phyloP scores from a whole-genome alignment of 2,113 vertebrate genomes.

The Phaethon lepturus region DNA sequence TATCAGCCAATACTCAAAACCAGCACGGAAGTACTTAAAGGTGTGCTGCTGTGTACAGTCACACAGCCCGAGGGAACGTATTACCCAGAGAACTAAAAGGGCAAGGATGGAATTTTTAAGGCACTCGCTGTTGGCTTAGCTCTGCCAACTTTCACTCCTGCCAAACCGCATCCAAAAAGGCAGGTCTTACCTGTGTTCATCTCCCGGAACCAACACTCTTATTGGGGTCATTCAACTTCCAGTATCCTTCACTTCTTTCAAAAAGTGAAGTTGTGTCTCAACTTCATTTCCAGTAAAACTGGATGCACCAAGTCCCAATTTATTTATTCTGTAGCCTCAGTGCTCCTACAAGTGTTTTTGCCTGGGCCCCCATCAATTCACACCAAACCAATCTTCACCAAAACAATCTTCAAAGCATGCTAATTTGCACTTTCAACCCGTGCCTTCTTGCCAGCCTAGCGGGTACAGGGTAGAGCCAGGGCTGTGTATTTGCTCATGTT shows the following conservation, averaged over 20 bases:
- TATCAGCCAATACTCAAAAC: constrained; percentile 21
- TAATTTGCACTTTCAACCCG: not conserved
- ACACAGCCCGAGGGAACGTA: not conserved
- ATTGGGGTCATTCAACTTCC: not conserved
- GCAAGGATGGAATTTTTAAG: not conserved
- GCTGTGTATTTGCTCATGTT: not conserved
- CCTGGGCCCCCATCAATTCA: not conserved
- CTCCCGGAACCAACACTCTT: not conserved
- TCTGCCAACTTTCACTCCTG: not conserved
- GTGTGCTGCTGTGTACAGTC: not conserved
- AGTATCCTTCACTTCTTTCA: not conserved
- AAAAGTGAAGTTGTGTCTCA: not conserved
- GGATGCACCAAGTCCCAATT: not conserved
- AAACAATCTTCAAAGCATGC: not conserved
- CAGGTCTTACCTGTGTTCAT: not conserved
- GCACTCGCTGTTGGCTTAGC: not conserved
- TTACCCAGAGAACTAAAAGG: not conserved
- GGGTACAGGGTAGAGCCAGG: not conserved
- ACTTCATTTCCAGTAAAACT: not conserved
- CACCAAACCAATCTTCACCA: not conserved
- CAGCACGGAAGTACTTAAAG: not conserved
- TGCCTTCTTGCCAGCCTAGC: not conserved
- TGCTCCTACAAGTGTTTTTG: not conserved
- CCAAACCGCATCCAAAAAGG: not conserved
- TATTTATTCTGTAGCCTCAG: not conserved